These are phyloP conservation scores for Apolygus lucorum DNA, from an alignment of 1,140 invertebrate species.

Conservation along the genomic window DNA sequence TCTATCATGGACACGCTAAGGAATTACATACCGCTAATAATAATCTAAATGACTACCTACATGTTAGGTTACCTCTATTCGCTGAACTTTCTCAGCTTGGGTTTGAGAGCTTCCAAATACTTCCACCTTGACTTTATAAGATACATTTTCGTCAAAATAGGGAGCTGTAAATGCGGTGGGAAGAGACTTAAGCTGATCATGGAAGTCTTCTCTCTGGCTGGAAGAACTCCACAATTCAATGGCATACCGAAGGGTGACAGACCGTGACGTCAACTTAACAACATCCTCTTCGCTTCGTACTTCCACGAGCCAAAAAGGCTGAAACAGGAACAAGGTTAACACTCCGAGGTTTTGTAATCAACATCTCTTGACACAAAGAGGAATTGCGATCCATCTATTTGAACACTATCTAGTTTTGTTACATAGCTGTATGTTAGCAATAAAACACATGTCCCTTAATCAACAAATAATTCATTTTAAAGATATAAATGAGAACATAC, in stretches of 20 bases:
- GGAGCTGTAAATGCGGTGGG: slow-evolving; percentile 44
- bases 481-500: slow-evolving; percentile 24
- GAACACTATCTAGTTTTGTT: too few relatives aligned
- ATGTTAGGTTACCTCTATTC: slow-evolving; percentile 70
- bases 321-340: slow-evolving; percentile 29
- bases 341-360: background rate
- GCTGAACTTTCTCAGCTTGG: slow-evolving; percentile 67
- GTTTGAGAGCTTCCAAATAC: slow-evolving; percentile 77
- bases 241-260: slow-evolving; percentile 64
- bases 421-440: background rate
- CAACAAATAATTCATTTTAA: slow-evolving; percentile 21
- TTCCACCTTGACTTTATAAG: slow-evolving; percentile 79
- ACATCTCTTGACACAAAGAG: background rate
- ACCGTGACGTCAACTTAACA: slow-evolving; percentile 59
- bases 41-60: slow-evolving; percentile 26
- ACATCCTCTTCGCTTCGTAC: slow-evolving; percentile 52
- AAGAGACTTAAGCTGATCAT: slow-evolving; percentile 51
- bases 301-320: slow-evolving; percentile 73
- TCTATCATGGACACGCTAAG: too few relatives aligned
- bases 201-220: slow-evolving; percentile 48
- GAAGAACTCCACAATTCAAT: slow-evolving; percentile 68
- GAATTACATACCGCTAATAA: too few relatives aligned
- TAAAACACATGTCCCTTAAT: background rate
- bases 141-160: slow-evolving; percentile 46
- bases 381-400: too few relatives aligned